Conservation (phyloP, 2,888 invertebrate genomes). For the Pandemis cinnamomeana region DNA sequence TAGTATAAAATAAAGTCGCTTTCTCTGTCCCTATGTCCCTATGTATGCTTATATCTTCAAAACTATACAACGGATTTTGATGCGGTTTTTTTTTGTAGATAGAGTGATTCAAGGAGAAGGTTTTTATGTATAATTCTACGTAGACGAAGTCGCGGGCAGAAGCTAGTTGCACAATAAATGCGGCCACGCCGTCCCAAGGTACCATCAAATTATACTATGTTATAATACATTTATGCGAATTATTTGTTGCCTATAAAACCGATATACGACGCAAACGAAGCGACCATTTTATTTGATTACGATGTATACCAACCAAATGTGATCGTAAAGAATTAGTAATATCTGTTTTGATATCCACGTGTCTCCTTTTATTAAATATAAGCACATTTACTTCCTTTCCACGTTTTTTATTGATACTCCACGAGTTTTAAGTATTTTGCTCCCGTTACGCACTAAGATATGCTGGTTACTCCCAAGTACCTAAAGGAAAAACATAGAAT, state of each 20-base stretch:
- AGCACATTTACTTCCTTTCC: not conserved
- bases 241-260: slow-evolving; percentile 55
- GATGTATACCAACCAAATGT: slow-evolving; percentile 43
- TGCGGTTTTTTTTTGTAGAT: too few relatives aligned
- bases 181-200: slow-evolving; percentile 50
- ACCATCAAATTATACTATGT: slow-evolving; percentile 49
- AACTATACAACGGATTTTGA: too few relatives aligned
- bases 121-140: too few relatives aligned
- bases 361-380: not conserved
- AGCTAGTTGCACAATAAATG: slow-evolving; percentile 48
- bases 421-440: not conserved
- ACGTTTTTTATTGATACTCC: not conserved
- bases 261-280: slow-evolving; percentile 50
- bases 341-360: slow-evolving; percentile 14
- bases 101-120: too few relatives aligned
- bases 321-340: slow-evolving; percentile 25
- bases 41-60: too few relatives aligned
- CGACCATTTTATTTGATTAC: slow-evolving; percentile 52
- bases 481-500: too few relatives aligned
- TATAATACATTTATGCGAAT: slow-evolving; percentile 46
- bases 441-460: not conserved
- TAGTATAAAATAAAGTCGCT: too few relatives aligned
- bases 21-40: too few relatives aligned
- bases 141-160: too few relatives aligned
- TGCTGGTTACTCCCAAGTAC: too few relatives aligned